A percentile compares a stretch with the other conserved stretches of the same genome.
Evolutionary conservation across 2,888 invertebrate genomes (phyloP).

Genomic region (Drosophila merina): DNA sequence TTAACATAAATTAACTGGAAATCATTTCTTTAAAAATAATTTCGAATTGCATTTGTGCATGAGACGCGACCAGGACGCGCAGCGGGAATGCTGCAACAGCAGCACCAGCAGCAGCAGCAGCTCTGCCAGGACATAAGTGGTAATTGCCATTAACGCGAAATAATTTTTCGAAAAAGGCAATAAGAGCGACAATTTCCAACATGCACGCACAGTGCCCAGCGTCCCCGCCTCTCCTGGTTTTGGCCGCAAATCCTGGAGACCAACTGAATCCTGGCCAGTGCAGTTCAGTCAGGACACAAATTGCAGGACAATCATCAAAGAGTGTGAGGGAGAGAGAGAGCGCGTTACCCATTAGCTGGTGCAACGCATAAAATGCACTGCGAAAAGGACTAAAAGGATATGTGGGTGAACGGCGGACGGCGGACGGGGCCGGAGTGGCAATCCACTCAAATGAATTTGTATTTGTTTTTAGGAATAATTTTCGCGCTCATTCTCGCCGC

Average conservation of each 20-base stretch:
- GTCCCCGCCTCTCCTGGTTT: background rate
- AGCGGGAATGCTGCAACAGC: conserved; percentile 31
- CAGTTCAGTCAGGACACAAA: conserved; percentile 52
- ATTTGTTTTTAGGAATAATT: conserved; percentile 77
- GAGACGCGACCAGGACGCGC: conserved; percentile 13
- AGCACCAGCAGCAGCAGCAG: conserved; percentile 13
- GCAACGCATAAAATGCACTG: conserved; percentile 73
- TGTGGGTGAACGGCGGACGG: conserved; percentile 1
- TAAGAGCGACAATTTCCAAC: conserved; percentile 70
- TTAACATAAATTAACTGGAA: conserved; percentile 75
- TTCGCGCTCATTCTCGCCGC: conserved; percentile 41
- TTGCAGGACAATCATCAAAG: conserved; percentile 68
- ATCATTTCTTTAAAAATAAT: conserved; percentile 77
- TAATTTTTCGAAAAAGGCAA: conserved; percentile 79
- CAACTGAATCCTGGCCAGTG: conserved; percentile 17
- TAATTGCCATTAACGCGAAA: conserved; percentile 79
- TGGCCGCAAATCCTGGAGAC: conserved; percentile 8
- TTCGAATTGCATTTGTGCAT: conserved; percentile 56
- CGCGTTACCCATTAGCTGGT: conserved; percentile 54
- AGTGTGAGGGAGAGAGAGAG: conserved; percentile 4
- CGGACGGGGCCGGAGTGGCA: conserved; percentile 29
- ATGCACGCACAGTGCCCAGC: conserved; percentile 48
- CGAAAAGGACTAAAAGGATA: conserved; percentile 58
- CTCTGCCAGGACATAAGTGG: conserved; percentile 62
- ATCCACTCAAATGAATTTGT: conserved; percentile 80